These are phyloP conservation scores for Pseudochaenichthys georgianus DNA, from an alignment of 2,797 vertebrate species.

Conservation along the genomic window DNA sequence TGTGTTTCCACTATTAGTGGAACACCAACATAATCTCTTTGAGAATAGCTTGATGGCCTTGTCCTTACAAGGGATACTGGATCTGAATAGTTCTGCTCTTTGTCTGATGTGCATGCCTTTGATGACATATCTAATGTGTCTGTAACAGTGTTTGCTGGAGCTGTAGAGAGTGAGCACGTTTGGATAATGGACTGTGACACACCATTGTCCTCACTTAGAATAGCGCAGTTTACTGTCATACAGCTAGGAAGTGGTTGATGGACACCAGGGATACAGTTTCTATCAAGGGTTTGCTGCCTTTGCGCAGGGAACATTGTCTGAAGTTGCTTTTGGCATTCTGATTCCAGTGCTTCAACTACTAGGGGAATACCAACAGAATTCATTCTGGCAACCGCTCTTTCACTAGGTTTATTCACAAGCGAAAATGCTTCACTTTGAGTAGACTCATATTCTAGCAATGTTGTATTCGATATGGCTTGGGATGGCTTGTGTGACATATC, in stretches of 20 bases:
- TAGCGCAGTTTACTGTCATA: not conserved
- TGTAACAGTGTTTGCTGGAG: constrained; percentile 72
- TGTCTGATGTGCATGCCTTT: constrained; percentile 50
- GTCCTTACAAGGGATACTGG: constrained; percentile 72
- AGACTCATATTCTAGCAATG: constrained; percentile 15
- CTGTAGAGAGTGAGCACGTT: constrained; percentile 34
- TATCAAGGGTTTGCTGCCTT: constrained; percentile 25
- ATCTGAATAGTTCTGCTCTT: constrained; percentile 42
- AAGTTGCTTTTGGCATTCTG: constrained; percentile 31
- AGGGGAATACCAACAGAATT: constrained; percentile 73
- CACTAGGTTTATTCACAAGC: constrained; percentile 72
- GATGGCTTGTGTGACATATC: constrained; percentile 78
- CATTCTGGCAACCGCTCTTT: constrained; percentile 54
- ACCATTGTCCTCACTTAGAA: constrained; percentile 17
- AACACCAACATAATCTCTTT: constrained; percentile 63
- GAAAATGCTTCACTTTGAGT: constrained; percentile 65
- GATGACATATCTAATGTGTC: constrained; percentile 79
- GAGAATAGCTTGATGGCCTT: constrained; percentile 58
- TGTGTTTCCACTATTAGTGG: constrained; percentile 75
- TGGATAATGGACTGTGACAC: constrained; percentile 27
- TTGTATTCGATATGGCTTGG: constrained; percentile 19
- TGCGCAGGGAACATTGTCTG: constrained; percentile 17
- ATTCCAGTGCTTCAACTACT: constrained; percentile 61
- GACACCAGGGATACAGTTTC: constrained; percentile 18
- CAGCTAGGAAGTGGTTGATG: constrained; percentile 15